These are phyloP conservation scores for Telmatherina bonti DNA, from an alignment of 2,797 vertebrate genomes.

Conservation along the genomic window DNA sequence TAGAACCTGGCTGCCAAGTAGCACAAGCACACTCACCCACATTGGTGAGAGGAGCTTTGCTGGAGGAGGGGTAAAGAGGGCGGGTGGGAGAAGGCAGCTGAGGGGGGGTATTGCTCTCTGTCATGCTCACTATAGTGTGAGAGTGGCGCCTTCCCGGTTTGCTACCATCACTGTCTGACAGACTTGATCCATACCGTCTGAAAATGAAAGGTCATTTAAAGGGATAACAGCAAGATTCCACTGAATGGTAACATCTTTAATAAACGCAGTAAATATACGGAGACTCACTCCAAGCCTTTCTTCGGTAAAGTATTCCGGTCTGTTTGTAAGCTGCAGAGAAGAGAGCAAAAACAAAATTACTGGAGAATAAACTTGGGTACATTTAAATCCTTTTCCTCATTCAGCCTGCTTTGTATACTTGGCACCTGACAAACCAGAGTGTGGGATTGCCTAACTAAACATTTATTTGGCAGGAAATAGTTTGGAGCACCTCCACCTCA, in stretches of 20 bases:
- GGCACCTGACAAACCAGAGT: constrained; percentile 17
- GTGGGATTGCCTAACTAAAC: constrained; percentile 13
- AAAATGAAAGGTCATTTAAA: constrained; percentile 13
- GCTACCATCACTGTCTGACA: constrained; percentile 83
- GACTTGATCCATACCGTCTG: constrained; percentile 88
- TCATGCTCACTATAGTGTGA: constrained; percentile 87
- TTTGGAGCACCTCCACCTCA: constrained; percentile 25
- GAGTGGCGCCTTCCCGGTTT: constrained; percentile 93
- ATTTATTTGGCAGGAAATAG: constrained; percentile 33
- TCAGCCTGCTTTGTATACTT: constrained; percentile 6
- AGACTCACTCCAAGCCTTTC: constrained; percentile 93
- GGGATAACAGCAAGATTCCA: constrained; percentile 4
- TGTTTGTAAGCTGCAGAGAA: constrained; percentile 84
- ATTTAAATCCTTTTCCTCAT: constrained; percentile 11
- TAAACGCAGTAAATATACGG: neutral
- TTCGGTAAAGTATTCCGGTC: constrained; percentile 96
- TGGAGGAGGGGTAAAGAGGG: constrained; percentile 81
- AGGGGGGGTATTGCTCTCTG: constrained; percentile 87
- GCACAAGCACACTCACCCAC: constrained; percentile 87
- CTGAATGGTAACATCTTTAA: constrained; percentile 5
- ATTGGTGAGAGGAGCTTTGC: constrained; percentile 89
- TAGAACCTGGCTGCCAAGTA: constrained; percentile 44
- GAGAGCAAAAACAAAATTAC: constrained; percentile 34
- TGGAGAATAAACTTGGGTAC: neutral
- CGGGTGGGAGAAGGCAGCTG: constrained; percentile 91